Conservation (phyloP, 2,888 invertebrate genomes). For the Rosalia funebris region DNA sequence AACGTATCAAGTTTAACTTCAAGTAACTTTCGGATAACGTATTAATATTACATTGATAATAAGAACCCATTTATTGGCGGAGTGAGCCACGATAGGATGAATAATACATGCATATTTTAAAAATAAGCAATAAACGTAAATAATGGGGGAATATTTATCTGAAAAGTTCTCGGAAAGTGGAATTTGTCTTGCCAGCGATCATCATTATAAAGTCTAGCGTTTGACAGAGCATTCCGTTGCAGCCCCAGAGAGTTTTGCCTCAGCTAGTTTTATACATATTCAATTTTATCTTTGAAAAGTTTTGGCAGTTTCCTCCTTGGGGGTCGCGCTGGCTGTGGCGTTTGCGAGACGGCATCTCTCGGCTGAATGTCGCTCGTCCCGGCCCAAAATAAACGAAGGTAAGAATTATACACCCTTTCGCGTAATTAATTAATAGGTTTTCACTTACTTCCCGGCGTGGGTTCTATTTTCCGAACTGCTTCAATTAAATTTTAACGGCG, state of each 20-base stretch:
- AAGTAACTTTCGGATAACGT: too few species aligned
- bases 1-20: too few species aligned
- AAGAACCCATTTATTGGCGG: too few species aligned
- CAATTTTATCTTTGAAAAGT: constrained; percentile 60
- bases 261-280: constrained; percentile 63
- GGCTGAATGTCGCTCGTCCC: constrained; percentile 22
- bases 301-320: constrained; percentile 56
- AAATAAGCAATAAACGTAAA: constrained; percentile 26
- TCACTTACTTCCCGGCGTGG: constrained; percentile 36
- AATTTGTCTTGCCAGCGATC: constrained; percentile 35
- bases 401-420: constrained; percentile 48
- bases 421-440: constrained; percentile 51
- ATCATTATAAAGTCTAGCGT: constrained; percentile 28
- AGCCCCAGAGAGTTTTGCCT: constrained; percentile 54
- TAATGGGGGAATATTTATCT: constrained; percentile 34
- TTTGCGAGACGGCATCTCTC: constrained; percentile 37
- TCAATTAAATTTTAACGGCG: constrained; percentile 41
- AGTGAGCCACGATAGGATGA: too few species aligned
- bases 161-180: constrained; percentile 34
- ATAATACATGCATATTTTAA: too few species aligned
- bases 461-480: constrained; percentile 32
- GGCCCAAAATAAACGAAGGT: constrained; percentile 46
- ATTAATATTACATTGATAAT: too few species aligned
- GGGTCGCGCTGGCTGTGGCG: constrained; percentile 47
- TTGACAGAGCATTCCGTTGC: constrained; percentile 38